phyloP scores from a whole-genome alignment of 2,113 vertebrate genomes.

The Ochotona princeps region DNA sequence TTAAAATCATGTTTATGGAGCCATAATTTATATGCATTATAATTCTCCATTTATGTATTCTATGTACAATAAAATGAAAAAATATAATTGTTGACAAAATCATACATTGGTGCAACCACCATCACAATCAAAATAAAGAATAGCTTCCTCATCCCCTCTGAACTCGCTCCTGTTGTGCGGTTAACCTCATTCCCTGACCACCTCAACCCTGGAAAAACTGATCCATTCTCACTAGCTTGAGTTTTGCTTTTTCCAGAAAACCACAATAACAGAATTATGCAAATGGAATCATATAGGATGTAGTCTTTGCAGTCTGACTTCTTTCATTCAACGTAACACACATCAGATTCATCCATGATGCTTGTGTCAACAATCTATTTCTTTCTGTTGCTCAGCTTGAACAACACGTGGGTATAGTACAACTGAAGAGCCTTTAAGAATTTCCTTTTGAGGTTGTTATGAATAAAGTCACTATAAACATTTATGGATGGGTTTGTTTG shows the following conservation, averaged over 20 bases:
- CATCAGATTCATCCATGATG: conserved; percentile 9
- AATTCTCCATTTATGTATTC: not conserved
- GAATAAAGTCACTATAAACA: not conserved
- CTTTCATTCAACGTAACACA: conserved; percentile 6
- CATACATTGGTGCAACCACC: not conserved
- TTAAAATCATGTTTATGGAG: not conserved
- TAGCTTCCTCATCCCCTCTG: not conserved
- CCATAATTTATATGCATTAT: not conserved
- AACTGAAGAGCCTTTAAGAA: not conserved
- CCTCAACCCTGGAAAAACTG: not conserved
- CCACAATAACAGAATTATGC: not conserved
- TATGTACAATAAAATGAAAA: too few species aligned
- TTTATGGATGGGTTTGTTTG: not conserved
- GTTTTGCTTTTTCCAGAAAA: not conserved
- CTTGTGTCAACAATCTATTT: not conserved
- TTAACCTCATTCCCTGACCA: not conserved
- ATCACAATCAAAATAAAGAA: not conserved
- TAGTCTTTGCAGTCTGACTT: conserved; percentile 17
- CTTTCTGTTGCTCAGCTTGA: not conserved
- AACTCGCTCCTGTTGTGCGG: not conserved
- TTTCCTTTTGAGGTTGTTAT: not conserved
- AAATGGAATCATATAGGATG: not conserved
- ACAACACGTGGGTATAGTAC: not conserved
- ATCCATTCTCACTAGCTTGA: not conserved
- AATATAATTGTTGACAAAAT: not conserved